Base-by-base conservation (phyloP, 2,113 vertebrate genomes). In the Atherinomorus stipes region DNA sequence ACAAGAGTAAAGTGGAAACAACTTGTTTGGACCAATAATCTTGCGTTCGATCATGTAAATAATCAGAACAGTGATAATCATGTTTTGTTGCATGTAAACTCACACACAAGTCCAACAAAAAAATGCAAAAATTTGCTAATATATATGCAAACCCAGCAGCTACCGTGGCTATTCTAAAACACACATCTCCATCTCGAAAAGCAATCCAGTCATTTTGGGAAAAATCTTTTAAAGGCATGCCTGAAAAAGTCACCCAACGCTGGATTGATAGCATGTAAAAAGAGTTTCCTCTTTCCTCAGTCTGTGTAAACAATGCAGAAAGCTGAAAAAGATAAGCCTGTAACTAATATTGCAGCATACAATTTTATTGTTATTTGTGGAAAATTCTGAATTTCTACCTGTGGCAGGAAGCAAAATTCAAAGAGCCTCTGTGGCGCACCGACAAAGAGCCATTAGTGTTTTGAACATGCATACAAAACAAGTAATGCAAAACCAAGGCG, bases 361-460 rank as follows among this genome's bases (percentile, higher is more conserved):
- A 81, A 61, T 71, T 52, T 73, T 64, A 71, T 67, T 67, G 67
- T 80, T 85, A 85, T 86, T 86, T 78, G 73, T 76, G 51, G 58
- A 79, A 82, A 85, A 82, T 71, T 64, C 57, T 58, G 72, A 47
- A 81, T 67, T 68, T 71, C 54, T 79, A 78, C 77, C 66, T 78
- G 69, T 78, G 65, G 69, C 77, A 68, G 59, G 73, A 80, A 86
- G 80, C 76, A 71, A 60, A 78, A 82, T 77, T 85, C 70, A 74
- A 74, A 74, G 50, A 76, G 78, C 68, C 53, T 75, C 54, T 38
- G 64, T 60, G 58, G 57, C 56, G 61, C 67, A 34, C 68, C 74
- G 45, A 74, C 82, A 78, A 82, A 80, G 79, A 85, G 71, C 75
- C 70, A 85, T 80, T 77, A 80, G 63, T 60, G 76, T 83, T 81